Evolutionary conservation across 2,797 vertebrate genomes (phyloP), one percentile per base, ranked within the genome.

Genomic region (Catharus ustulatus): DNA sequence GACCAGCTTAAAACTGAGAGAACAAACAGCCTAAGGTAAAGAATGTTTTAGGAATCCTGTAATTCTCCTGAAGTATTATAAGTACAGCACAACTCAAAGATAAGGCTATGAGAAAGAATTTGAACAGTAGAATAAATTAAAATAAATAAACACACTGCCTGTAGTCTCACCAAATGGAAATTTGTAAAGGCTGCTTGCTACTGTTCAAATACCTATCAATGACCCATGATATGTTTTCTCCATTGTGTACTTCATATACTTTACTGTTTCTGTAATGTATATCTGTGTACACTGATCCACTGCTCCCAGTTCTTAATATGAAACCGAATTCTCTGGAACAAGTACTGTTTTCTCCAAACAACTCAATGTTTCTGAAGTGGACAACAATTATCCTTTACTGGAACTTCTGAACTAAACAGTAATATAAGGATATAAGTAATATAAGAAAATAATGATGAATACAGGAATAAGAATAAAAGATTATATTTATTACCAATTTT

Each of bases 231-330:
- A 2, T 24, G 6, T 61, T 76, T 59, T 8, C 30, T 89, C 23
- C 0, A 0, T 38, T 64, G 11, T 22, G 6, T 6, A 21, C 18
- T 36, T 72, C 26, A 9, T 21, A 13, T 24, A 32, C 6, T 78
- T 48, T 29, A 34, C 63, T n/a, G 2, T 64, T 85, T 86, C 42
- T 61, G 29, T 48, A 71, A 32, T 40, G 36, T n/a, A 2, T 21
- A 24, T 40, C 32, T 27, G 3, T 20, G 15, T 54, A 42, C 7
- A 24, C 10, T 42, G 42, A 43, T 74, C 9, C 32, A 45, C 7
- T 11, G 67, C 21, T 67, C 13, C 18, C 11, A 71, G 26, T 61
- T 49, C 17, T 75, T 64, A 49, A 64, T 26, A 45, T 26, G 11
- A 36, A 45, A 51, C 22, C 18, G 26, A 73, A 45, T 48, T 88